Evolutionary conservation across 2,888 invertebrate species (phyloP).

Genomic region (Caenorhabditis japonica): DNA sequence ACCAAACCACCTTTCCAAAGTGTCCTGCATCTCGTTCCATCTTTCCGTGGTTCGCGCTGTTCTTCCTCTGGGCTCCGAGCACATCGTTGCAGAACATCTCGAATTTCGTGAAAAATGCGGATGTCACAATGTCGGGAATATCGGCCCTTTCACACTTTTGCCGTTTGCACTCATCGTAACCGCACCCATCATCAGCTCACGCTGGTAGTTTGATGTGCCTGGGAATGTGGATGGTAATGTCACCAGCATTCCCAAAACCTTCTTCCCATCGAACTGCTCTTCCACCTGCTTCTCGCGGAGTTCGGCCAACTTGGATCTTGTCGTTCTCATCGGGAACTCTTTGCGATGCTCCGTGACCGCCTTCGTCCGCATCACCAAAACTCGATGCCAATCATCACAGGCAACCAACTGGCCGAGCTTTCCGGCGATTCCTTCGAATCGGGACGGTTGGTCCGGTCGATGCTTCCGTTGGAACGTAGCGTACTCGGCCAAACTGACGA

Average conservation of each 20-base stretch:
- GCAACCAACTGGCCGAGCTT: no score
- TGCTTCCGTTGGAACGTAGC: no score
- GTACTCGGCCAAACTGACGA: no score
- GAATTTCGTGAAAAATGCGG: neutral
- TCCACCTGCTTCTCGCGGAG: no score
- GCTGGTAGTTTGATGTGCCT: constrained; percentile 5
- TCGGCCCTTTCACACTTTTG: constrained; percentile 9
- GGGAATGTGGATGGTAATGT: constrained; percentile 3
- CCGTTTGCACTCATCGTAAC: constrained; percentile 5
- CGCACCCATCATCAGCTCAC: constrained; percentile 13
- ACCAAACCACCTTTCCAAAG: constrained; percentile 25
- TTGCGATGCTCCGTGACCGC: no score
- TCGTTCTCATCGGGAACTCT: no score
- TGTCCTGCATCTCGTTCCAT: neutral
- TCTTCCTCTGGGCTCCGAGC: neutral
- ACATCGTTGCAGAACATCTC: constrained; percentile 10
- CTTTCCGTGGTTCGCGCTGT: neutral
- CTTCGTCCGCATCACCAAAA: no score
- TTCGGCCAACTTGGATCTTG: no score
- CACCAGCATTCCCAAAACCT: constrained; percentile 1
- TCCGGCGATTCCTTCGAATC: no score
- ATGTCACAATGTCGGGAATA: constrained; percentile 17
- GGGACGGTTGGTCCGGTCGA: no score
- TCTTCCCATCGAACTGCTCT: neutral
- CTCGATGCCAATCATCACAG: no score